These are phyloP conservation scores for Takifugu flavidus DNA, from an alignment of 2,113 vertebrate species.

Conservation along the genomic window DNA sequence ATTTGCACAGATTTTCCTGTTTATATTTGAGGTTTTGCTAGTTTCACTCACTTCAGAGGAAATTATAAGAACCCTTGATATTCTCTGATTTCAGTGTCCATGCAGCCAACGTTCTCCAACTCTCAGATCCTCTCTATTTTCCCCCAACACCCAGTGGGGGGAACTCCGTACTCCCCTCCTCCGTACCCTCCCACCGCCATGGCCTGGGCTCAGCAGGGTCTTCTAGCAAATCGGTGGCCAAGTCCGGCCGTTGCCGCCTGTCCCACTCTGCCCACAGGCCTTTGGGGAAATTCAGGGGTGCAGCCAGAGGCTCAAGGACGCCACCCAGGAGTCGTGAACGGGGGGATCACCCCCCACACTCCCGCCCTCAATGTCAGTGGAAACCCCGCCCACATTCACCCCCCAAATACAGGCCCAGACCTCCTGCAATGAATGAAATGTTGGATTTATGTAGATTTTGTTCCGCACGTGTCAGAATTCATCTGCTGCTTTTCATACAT, in stretches of 20 bases:
- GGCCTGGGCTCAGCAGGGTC: constrained; percentile 38
- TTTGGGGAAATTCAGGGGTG: constrained; percentile 9
- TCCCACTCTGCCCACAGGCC: neutral
- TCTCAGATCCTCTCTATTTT: constrained; percentile 58
- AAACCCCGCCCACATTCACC: too few relatives aligned
- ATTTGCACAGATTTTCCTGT: neutral
- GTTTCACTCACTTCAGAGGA: neutral
- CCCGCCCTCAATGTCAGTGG: constrained; percentile 2
- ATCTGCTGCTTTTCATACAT: neutral
- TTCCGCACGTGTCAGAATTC: neutral
- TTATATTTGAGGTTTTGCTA: neutral
- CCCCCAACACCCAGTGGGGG: constrained; percentile 41
- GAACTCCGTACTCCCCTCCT: constrained; percentile 24
- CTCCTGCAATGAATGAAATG: constrained; percentile 2
- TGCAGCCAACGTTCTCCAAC: constrained; percentile 21
- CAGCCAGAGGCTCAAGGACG: neutral
- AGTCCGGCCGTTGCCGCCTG: neutral
- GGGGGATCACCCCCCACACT: neutral
- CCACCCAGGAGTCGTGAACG: constrained; percentile 2
- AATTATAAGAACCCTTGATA: neutral
- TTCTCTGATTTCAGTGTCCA: constrained; percentile 29
- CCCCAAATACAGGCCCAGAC: neutral
- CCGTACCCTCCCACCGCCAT: constrained; percentile 29
- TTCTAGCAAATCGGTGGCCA: constrained; percentile 32
- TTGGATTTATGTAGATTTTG: neutral